phyloP scores from a whole-genome alignment of 2,888 invertebrate species.

The Lasioglossum leucozonium region DNA sequence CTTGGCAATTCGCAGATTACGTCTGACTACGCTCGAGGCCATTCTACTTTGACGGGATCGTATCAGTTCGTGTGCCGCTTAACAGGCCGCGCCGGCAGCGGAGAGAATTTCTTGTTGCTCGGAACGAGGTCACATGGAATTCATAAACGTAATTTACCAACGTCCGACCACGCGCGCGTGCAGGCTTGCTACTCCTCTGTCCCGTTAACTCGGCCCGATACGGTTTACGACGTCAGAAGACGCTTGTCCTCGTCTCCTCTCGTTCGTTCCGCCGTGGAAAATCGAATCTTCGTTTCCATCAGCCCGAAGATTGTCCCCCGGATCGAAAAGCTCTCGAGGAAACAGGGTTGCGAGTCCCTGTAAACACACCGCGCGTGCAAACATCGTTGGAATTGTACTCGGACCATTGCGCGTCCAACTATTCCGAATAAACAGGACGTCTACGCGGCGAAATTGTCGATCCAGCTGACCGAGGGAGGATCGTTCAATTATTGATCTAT shows the following conservation, averaged over 20 bases:
- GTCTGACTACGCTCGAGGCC: not conserved
- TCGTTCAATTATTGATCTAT: not conserved
- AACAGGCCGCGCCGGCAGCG: not conserved
- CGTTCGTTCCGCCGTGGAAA: not conserved
- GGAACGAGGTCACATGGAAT: not conserved
- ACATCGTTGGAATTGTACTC: not conserved
- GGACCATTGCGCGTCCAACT: not conserved
- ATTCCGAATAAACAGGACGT: not conserved
- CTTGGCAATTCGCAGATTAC: constrained; percentile 3
- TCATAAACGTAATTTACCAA: constrained; percentile 2
- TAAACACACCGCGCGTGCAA: not conserved
- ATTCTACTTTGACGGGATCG: not conserved
- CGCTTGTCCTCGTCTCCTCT: not conserved
- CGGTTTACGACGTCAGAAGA: not conserved
- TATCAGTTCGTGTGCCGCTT: not conserved
- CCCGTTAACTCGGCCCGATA: not conserved
- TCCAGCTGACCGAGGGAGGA: not conserved
- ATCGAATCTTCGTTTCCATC: not conserved
- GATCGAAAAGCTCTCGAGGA: not conserved
- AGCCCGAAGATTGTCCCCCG: not conserved
- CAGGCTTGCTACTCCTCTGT: not conserved
- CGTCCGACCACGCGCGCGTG: not conserved
- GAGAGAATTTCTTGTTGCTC: not conserved
- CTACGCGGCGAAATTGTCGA: not conserved
- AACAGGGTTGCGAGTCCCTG: not conserved